These are phyloP conservation scores for Plagiodera versicolora DNA, from an alignment of 2,888 invertebrate species.

Conservation along the genomic window DNA sequence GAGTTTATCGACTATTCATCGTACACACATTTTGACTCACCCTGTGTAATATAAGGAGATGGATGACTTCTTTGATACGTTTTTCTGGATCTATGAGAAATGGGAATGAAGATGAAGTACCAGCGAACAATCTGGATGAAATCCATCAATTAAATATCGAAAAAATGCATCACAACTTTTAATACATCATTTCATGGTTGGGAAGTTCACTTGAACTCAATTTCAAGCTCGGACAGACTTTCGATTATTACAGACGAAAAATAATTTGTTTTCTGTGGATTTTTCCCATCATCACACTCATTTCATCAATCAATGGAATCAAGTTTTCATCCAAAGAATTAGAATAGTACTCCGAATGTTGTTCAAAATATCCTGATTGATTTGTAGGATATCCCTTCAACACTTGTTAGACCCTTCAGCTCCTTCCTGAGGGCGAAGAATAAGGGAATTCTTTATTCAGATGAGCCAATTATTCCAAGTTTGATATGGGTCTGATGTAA, in stretches of 20 bases:
- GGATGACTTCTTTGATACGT: no score
- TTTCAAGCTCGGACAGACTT: slow-evolving; percentile 14
- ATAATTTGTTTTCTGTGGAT: not conserved
- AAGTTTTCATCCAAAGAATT: no score
- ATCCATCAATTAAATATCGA: slow-evolving; percentile 11
- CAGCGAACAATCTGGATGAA: not conserved
- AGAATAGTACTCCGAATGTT: no score
- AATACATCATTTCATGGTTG: slow-evolving; percentile 15
- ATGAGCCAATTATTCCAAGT: slow-evolving; percentile 28
- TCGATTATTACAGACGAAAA: slow-evolving; percentile 10
- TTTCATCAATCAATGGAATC: not conserved
- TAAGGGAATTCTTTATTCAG: slow-evolving; percentile 28
- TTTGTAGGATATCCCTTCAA: no score
- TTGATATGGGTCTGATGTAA: slow-evolving; percentile 31
- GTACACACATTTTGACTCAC: no score
- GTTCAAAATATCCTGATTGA: no score
- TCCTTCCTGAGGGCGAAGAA: slow-evolving; percentile 27
- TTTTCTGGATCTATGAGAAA: no score
- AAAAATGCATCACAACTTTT: slow-evolving; percentile 12
- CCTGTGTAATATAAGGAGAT: no score
- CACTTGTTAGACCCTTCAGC: slow-evolving; percentile 24
- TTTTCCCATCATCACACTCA: not conserved
- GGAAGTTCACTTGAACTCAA: slow-evolving; percentile 13
- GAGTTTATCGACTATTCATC: no score
- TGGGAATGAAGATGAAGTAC: not conserved